A percentile compares a stretch with the other conserved stretches of the same genome.
Evolutionary conservation across 2,888 invertebrate genomes (phyloP).

Genomic region (Athalia cordata): DNA sequence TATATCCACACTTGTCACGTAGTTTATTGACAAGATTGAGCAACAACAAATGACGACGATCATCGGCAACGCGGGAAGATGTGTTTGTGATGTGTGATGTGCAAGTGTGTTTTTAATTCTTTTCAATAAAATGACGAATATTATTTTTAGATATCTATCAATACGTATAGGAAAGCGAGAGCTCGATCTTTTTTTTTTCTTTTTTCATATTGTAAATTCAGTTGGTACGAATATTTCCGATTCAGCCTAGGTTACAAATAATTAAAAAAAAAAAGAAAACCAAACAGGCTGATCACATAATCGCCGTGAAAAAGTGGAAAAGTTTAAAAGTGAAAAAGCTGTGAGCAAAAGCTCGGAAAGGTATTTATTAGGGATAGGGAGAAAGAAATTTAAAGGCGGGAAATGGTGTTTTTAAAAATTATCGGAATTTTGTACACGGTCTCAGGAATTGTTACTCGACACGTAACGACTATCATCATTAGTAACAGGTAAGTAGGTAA

Average conservation of each 20-base stretch:
- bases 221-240: too few species aligned
- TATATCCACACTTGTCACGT: neutral
- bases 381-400: too few species aligned
- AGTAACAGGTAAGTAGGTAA: constrained; percentile 20
- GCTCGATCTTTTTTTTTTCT: neutral
- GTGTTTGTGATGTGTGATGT: neutral
- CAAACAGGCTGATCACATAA: too few species aligned
- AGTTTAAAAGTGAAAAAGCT: neutral
- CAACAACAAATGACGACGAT: neutral
- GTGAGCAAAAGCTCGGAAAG: neutral
- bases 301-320: constrained; percentile 1
- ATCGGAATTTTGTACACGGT: neutral
- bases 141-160: neutral
- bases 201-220: neutral
- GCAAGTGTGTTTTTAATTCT: neutral
- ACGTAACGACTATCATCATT: too few species aligned
- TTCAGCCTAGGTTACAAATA: too few species aligned
- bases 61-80: neutral
- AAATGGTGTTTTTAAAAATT: neutral
- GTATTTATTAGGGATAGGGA: too few species aligned
- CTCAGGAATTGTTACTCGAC: neutral
- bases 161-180: neutral
- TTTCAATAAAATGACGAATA: neutral
- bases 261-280: too few species aligned
- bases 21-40: neutral